Evolutionary conservation across 2,113 vertebrate species (phyloP), one percentile per base, ranked within the genome.

Genomic region (Cichladusa arquata): DNA sequence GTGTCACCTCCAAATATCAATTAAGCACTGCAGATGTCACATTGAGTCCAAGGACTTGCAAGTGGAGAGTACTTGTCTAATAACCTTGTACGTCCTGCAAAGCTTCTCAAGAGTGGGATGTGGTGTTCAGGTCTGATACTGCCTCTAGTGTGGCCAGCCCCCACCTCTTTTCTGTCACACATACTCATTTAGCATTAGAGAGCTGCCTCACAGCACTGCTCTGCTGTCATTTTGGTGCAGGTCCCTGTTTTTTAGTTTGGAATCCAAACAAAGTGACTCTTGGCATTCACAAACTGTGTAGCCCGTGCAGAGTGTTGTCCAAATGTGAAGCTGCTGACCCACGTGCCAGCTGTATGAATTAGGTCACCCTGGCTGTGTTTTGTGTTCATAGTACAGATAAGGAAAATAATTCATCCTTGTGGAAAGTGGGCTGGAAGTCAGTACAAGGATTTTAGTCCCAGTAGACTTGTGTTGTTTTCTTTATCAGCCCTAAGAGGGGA

Each of bases 371-470:
- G 61, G 19, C 73, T 90, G 36, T 90, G 78, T 93, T 95, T 92
- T 84, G 81, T 93, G 91, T 96, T 95, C 72, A 6, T 31, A 33
- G 57, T 72, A 79, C 34, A 93, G 90, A 91, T 95, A 94, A 87
- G 19, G 24, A 40, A 86, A 84, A 70, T 70, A 8, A 78, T 51
- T 91, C 87, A 50, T 33, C 53, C 61, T 76, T 81, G 61, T 91
- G 57, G n/a, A 81, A 91, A 90, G 69, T 16, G 38, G 53, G 65
- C 12, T 94, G 78, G 53, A 91, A 93, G 48, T 76, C 87, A 81
- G 28, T 44, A 45, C 67, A 86, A 96, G 58, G 62, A 70, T 92
- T 92, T 91, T 65, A 82, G 90, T 88, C 53, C 78, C 70, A 69
- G 48, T 9, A 91, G 24, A 47, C 34, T 89, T 74, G 34, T 73